These are phyloP conservation scores for Dugesia japonica DNA, from an alignment of 2,888 invertebrate genomes.

Conservation along the genomic window DNA sequence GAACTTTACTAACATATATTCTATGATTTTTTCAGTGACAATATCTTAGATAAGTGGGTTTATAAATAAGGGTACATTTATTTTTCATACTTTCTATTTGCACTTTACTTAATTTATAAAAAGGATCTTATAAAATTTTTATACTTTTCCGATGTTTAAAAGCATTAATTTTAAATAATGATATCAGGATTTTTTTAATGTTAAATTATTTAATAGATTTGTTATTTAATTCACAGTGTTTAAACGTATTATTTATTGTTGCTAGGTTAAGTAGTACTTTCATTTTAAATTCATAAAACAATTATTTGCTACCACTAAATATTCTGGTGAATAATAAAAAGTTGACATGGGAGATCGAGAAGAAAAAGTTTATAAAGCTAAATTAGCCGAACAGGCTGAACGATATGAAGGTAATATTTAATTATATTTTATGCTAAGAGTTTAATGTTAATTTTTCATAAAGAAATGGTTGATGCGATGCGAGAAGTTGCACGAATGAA, in stretches of 20 bases:
- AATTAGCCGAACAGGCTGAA: conserved; percentile 33
- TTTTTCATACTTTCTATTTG: too few species aligned
- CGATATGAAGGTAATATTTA: conserved; percentile 33
- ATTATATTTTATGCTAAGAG: too few species aligned
- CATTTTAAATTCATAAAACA: conserved; percentile 9
- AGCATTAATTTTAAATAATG: too few species aligned
- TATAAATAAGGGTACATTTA: too few species aligned
- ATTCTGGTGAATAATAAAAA: not conserved
- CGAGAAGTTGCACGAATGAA: conserved; percentile 32
- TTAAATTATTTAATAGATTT: too few species aligned
- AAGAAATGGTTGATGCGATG: conserved; percentile 35
- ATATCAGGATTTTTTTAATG: too few species aligned
- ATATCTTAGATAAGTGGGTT: too few species aligned
- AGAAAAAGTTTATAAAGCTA: conserved; percentile 29
- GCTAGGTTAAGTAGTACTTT: conserved; percentile 13
- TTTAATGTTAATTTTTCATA: not conserved
- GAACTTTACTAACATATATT: too few species aligned
- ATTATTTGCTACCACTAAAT: not conserved
- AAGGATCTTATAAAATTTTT: too few species aligned
- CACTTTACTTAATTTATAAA: too few species aligned
- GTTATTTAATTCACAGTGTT: not conserved
- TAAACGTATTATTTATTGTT: not conserved
- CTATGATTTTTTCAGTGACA: too few species aligned
- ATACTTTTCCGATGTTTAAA: too few species aligned
- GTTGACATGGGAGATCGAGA: conserved; percentile 22